These are phyloP conservation scores for Drosophila nr. medialis DNA, from an alignment of 2,888 invertebrate genomes.

Conservation along the genomic window DNA sequence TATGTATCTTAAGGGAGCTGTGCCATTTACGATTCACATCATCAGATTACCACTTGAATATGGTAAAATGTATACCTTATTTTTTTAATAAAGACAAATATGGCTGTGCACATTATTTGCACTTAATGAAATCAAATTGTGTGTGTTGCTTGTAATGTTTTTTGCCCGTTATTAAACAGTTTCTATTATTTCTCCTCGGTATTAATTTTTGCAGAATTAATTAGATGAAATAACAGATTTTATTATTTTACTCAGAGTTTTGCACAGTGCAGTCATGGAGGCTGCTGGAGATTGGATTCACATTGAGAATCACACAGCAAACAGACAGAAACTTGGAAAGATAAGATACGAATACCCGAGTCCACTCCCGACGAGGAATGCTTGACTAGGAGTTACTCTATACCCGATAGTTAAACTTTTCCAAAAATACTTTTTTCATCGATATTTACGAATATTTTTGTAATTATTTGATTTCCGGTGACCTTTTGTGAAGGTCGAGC, in stretches of 20 bases:
- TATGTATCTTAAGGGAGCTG: slow-evolving; percentile 67
- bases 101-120: not conserved
- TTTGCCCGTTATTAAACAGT: not conserved
- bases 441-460: not conserved
- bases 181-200: not conserved
- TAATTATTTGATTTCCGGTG: not conserved
- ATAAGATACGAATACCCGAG: not conserved
- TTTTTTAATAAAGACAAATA: not conserved
- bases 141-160: not conserved
- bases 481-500: not conserved
- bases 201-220: not conserved
- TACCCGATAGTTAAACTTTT: not conserved
- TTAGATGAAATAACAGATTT: not conserved
- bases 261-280: too few species aligned
- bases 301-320: not conserved
- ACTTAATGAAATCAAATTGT: slow-evolving; percentile 1
- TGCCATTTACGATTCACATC: slow-evolving; percentile 49
- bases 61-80: slow-evolving; percentile 17
- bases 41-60: slow-evolving; percentile 28
- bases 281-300: too few species aligned
- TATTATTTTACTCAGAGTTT: not conserved
- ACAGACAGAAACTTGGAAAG: not conserved
- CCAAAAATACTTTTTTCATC: not conserved
- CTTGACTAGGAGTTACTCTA: not conserved
- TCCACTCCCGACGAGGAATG: not conserved